Evolutionary conservation across 2,113 vertebrate genomes (phyloP), one percentile per base, ranked within the genome.

Genomic region (Chaetops frenatus): DNA sequence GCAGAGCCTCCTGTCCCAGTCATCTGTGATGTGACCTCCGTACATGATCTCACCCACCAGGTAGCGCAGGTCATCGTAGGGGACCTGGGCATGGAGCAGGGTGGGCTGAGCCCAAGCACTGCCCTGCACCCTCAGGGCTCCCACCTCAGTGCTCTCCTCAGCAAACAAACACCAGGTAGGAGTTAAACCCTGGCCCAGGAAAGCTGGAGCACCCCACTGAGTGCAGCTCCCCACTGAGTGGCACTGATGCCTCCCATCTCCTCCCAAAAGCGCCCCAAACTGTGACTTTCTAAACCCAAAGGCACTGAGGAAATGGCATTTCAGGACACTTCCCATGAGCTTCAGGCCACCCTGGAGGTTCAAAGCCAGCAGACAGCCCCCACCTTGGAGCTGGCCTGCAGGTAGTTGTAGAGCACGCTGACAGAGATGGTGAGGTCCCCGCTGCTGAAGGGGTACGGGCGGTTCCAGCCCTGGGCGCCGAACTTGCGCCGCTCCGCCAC

Each of bases 11-110:
- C 99, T 98, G 97, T 99, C 99, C 99, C 99, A 99, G 95, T 99
- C 98, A 5, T 99, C 99, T 0, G 99, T 99, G 94, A 99, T 99
- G 95, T 99, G 99, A 29, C 99, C 99, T 56, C 99, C 99, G 0
- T 99, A 99, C 99, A 99, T 99, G 90, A 99, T 99, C 97, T 99
- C 99, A 7, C 99, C 99, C 24, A 99, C 99, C 10, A 99, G 98
- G 95, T 99, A 99, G 51, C 99, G 98, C 74, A 99, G 88, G 74
- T 99, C 99, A 44, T 99, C 98, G 3, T 98, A 99, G 1, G 99
- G 99, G 35, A 99, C 99, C 99, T 99, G 95, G 57, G 84, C 23
- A 25, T 57, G 9, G 60, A 84, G 47, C 10, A 44, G 86, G 44
- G n/a, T 64, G 69, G 31, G 11, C 48, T 74, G 47, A 61, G 36